phyloP scores from a whole-genome alignment of 2,797 vertebrate species.

The Paratrypauchen microcephalus region DNA sequence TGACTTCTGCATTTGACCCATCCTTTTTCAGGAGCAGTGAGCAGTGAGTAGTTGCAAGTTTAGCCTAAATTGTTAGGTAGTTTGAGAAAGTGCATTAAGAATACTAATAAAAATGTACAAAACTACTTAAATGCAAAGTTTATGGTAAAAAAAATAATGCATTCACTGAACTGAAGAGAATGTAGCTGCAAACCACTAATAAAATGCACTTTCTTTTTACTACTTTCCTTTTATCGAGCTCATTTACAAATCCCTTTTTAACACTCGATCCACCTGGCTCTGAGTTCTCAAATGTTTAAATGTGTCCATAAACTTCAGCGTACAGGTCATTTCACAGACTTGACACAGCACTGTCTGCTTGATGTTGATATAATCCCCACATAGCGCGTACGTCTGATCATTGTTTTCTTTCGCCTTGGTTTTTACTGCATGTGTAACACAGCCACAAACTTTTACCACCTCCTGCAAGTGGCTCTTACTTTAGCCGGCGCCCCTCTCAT shows the following conservation, averaged over 20 bases:
- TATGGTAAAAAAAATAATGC: too few relatives aligned
- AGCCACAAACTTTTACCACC: constrained; percentile 70
- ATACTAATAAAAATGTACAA: background rate
- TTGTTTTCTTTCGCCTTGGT: constrained; percentile 23
- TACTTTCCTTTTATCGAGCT: background rate
- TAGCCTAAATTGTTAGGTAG: too few relatives aligned
- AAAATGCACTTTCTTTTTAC: background rate
- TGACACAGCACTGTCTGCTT: constrained; percentile 24
- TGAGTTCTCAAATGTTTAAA: constrained; percentile 7
- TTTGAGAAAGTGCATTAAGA: too few relatives aligned
- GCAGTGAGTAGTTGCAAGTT: too few relatives aligned
- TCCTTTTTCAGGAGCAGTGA: too few relatives aligned
- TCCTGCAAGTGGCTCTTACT: constrained; percentile 49
- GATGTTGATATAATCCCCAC: constrained; percentile 27
- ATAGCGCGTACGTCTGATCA: constrained; percentile 11
- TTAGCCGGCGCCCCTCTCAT: constrained; percentile 66
- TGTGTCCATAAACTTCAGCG: constrained; percentile 2
- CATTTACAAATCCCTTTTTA: constrained; percentile 3
- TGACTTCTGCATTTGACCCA: too few relatives aligned
- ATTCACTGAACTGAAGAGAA: background rate
- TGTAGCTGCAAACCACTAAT: background rate
- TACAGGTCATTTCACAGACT: constrained; percentile 14
- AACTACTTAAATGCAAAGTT: background rate
- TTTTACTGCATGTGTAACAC: constrained; percentile 62
- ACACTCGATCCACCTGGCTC: background rate